Evolutionary conservation across 2,113 vertebrate species (phyloP), one percentile per base, ranked within the genome.

Genomic region (Halcyon malimbica): DNA sequence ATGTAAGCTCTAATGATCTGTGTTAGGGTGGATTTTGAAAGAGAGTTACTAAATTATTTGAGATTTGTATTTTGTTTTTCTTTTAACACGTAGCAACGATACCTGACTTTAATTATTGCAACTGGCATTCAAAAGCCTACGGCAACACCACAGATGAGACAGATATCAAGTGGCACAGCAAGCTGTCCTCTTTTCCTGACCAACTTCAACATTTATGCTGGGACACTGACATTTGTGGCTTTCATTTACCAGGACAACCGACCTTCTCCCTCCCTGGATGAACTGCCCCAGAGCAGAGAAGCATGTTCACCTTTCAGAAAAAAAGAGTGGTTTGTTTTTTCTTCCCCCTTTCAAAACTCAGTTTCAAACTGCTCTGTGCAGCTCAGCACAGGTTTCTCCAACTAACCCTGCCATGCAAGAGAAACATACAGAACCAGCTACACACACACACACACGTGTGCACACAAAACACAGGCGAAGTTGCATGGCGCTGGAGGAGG

Each of bases 111-210:
- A 93, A 33, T 67, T 88, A 85, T 51, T 80, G 76, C 85, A 93
- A 54, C 69, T 87, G 67, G 69, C 62, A 92, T 65, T 93, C 51
- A 87, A 75, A 96, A 70, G 64, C 79, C 70, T 77, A 76, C 65
- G 63, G 83, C 87, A 94, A 65, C 78, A 79, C 24, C 1, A 0
- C 50, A 74, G 57, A 94, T 77, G 57, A 94, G 65, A 67, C 14
- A 87, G 70, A 57, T 91, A 91, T 57, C 54, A 76, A 94, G 94
- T 77, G 81, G 92, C 93, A 92, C 39, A 89, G 83, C 86, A 95
- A 96, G 70, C 74, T 94, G 93, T 92, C 79, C 50, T 83, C 71
- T 80, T 59, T 76, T 93, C 92, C 63, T 75, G 54, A 88, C 68
- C 92, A 94, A 11, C 68, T 73, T 85, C 5, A 0, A 51, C 53